Evolutionary conservation across 2,113 vertebrate species (phyloP).

Genomic region (Hippocampus zosterae): DNA sequence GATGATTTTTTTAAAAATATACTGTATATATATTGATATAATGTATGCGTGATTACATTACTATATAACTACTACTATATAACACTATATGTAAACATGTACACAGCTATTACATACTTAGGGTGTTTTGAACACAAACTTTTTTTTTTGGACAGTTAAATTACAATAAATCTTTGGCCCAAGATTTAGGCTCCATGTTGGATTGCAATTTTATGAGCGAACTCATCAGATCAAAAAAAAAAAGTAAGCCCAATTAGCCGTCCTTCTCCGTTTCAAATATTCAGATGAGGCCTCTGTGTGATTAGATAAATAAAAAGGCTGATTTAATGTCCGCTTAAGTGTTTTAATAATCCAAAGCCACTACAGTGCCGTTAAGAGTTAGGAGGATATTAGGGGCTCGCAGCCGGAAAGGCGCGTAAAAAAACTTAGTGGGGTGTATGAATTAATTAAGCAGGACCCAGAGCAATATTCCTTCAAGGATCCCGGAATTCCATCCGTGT

Average conservation of each 20-base stretch:
- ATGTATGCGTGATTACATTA: no score
- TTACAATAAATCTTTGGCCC: slow-evolving; percentile 21
- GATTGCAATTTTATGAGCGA: slow-evolving; percentile 1
- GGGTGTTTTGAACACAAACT: no score
- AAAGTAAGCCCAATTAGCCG: not conserved
- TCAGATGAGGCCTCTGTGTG: not conserved
- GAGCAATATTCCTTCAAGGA: slow-evolving; percentile 53
- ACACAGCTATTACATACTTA: no score
- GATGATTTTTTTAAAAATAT: no score
- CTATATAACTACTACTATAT: no score
- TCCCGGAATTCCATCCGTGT: slow-evolving; percentile 48
- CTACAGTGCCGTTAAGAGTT: slow-evolving; percentile 35
- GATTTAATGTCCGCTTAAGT: slow-evolving; percentile 12
- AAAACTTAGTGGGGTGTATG: slow-evolving; percentile 53
- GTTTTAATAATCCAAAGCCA: slow-evolving; percentile 33
- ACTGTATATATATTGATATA: no score
- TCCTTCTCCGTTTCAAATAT: slow-evolving; percentile 5
- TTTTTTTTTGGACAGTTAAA: not conserved
- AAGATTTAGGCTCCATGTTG: not conserved
- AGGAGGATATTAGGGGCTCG: slow-evolving; percentile 46
- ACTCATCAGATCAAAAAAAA: slow-evolving; percentile 6
- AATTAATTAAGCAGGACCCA: slow-evolving; percentile 64
- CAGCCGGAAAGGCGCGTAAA: slow-evolving; percentile 55
- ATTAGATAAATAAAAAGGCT: slow-evolving; percentile 2
- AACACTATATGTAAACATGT: no score